Evolutionary conservation across 2,888 invertebrate genomes (phyloP), one percentile per base, ranked within the genome.

Genomic region (Hypercompe scribonia): DNA sequence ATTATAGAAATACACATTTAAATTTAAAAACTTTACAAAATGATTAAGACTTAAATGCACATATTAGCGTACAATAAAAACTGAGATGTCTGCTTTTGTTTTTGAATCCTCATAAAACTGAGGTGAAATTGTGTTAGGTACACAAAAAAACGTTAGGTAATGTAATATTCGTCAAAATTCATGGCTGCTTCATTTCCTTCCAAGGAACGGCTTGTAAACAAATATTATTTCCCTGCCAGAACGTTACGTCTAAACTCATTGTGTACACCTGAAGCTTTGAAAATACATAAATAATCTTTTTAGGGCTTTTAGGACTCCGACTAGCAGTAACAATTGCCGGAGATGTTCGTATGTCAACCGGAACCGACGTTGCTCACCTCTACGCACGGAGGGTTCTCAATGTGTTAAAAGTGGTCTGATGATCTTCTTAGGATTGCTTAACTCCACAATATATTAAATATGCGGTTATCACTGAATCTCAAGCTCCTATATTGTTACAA

Each of bases 221-320:
- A 54, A 68, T 68, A 36, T 68, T 54, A 34, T 68, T 50, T 68
- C 54, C 50, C 33, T 34, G 36, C 54, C 36, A 54, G 54, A 46
- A 54, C 15, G 10, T 34, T 34, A 13, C 34, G 21, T 50, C 50
- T 68, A 34, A 68, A 54, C 54, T 54, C 24, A 54, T 54, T 54
- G 11, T 50, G 50, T 50, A 24, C 24, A 50, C 24, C n/a, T 54
- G 50, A 54, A 54, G 50, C 50, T 54, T 11, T 54, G 24, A n/a
- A 54, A 54, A 54, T 18, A 54, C 2, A 24, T 54, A 0, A n/a
- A 0, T n/a, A 54, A n/a, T 54, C 50, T 54, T n/a, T n/a, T n/a
- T n/a, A n/a, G n/a, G n/a, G n/a, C n/a, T n/a, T 42, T 42, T 42
- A 42, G 18, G 15, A 4, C 42, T 42, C 4, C 15, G 18, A 15